Percentiles rank a stretch among this genome's conserved stretches.
phyloP scores from a whole-genome alignment of 2,888 invertebrate species.

The Boloria euphrosyne region DNA sequence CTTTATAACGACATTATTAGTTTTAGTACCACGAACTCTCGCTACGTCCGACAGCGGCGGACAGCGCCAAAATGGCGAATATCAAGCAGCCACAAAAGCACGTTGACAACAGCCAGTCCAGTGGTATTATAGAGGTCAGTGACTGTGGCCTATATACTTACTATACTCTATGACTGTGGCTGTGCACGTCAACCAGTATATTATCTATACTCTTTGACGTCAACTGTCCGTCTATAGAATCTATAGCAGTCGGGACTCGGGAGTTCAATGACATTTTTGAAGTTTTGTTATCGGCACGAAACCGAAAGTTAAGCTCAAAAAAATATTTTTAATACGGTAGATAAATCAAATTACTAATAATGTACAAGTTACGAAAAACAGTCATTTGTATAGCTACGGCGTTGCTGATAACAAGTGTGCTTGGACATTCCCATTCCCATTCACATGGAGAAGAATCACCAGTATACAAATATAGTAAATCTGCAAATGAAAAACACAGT shows the following conservation, averaged over 20 bases:
- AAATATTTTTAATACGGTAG: slow-evolving; percentile 4
- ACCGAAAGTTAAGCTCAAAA: slow-evolving; percentile 6
- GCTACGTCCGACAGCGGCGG: no score
- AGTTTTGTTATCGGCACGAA: slow-evolving; percentile 7
- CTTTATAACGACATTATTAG: no score
- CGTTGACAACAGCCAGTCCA: no score
- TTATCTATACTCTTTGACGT: no score
- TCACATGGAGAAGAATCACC: slow-evolving; percentile 83
- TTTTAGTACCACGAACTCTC: no score
- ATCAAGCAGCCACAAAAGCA: no score
- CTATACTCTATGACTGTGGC: no score
- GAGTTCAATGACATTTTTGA: slow-evolving; percentile 15
- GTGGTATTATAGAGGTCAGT: no score
- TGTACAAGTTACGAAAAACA: slow-evolving; percentile 38
- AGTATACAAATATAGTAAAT: slow-evolving; percentile 91
- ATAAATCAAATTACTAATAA: slow-evolving; percentile 24
- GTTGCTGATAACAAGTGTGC: slow-evolving; percentile 39
- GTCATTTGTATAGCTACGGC: slow-evolving; percentile 39
- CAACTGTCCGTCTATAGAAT: background rate
- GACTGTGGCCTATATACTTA: no score
- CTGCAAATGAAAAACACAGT: slow-evolving; percentile 78
- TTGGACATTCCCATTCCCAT: slow-evolving; percentile 78
- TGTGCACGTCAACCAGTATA: no score
- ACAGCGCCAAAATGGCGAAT: no score
- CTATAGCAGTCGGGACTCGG: no score